Evolutionary conservation across 2,797 vertebrate species (phyloP).

Genomic region (Enteromius unitaeniatus): DNA sequence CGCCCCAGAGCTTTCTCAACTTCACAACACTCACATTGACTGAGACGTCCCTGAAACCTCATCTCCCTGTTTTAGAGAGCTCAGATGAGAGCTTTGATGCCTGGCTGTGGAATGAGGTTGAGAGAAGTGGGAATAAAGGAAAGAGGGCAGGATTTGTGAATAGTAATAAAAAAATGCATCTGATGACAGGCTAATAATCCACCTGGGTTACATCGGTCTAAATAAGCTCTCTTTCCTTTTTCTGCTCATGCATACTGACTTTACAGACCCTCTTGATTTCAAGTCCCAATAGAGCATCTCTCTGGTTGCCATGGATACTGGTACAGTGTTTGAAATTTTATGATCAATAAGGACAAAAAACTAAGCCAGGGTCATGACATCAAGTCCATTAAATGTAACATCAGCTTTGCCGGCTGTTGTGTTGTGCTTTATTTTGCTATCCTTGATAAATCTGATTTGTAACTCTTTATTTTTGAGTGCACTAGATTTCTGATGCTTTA

Average conservation of each 20-base stretch:
- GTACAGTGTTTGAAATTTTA: constrained; percentile 8
- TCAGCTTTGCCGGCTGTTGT: not conserved
- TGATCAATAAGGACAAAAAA: constrained; percentile 29
- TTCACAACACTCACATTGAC: constrained; percentile 14
- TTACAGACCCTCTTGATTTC: not conserved
- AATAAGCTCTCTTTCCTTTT: not conserved
- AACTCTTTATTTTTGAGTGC: constrained; percentile 5
- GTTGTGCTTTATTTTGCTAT: not conserved
- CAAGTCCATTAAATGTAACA: constrained; percentile 6
- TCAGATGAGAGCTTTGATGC: constrained; percentile 12
- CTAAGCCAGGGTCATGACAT: constrained; percentile 15
- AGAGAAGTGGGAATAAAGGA: constrained; percentile 30
- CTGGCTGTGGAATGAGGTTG: constrained; percentile 29
- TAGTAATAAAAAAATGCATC: not conserved
- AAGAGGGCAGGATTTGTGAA: constrained; percentile 11
- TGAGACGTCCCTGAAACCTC: not conserved
- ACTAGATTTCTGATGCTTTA: not conserved
- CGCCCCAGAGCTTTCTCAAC: not conserved
- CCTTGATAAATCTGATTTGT: too few relatives aligned
- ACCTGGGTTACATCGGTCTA: not conserved
- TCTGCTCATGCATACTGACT: not conserved
- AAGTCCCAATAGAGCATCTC: not conserved
- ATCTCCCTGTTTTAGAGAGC: constrained; percentile 10
- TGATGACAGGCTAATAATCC: not conserved
- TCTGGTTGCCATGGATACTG: constrained; percentile 17